Conservation (phyloP, 2,888 invertebrate species). For the Nysson spinosus region DNA sequence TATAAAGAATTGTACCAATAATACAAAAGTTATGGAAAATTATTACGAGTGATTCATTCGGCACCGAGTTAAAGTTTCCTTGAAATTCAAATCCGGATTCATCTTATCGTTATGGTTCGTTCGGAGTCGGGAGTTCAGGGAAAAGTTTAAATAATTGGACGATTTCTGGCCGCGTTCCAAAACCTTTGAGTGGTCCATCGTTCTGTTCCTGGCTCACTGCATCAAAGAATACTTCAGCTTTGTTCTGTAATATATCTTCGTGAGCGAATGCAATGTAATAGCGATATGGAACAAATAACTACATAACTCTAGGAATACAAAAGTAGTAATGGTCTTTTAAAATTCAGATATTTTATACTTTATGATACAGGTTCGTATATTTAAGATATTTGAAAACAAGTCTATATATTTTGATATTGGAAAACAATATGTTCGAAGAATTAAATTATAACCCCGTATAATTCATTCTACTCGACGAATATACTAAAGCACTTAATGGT, state of each 20-base stretch:
- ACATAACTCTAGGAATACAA: no score
- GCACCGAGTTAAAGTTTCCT: constrained; percentile 18
- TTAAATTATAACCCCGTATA: no score
- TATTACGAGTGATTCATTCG: constrained; percentile 11
- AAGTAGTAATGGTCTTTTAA: no score
- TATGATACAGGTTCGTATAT: no score
- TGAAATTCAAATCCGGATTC: not conserved
- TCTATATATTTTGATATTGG: no score
- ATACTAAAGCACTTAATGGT: no score
- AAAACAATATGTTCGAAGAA: no score
- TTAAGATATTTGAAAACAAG: no score
- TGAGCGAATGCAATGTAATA: not conserved
- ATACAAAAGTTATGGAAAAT: not conserved
- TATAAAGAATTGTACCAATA: not conserved
- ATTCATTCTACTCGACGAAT: no score
- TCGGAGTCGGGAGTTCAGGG: not conserved
- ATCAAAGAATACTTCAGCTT: not conserved
- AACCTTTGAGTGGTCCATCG: not conserved
- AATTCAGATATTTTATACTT: no score
- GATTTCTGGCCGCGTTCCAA: constrained; percentile 26
- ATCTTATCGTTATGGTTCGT: not conserved
- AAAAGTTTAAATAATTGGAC: constrained; percentile 22
- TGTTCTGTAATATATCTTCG: not conserved
- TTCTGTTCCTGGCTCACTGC: constrained; percentile 12
- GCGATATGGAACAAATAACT: no score